phyloP scores from a whole-genome alignment of 1,140 invertebrate genomes.

The Metaphire vulgaris region DNA sequence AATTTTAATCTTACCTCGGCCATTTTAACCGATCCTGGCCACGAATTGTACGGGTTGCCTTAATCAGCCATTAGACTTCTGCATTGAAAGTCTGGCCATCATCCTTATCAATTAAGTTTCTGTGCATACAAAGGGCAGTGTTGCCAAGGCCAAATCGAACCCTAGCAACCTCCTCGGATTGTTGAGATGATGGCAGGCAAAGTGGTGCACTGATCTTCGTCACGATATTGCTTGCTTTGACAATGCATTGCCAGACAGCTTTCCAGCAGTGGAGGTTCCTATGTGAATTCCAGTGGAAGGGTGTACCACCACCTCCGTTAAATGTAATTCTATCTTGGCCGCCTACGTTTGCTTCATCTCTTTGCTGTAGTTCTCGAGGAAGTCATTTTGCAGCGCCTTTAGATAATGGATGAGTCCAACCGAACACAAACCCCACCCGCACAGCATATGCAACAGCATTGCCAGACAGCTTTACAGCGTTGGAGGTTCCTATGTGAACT shows the following conservation, averaged over 20 bases:
- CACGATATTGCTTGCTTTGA: background rate
- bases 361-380: slow-evolving; percentile 35
- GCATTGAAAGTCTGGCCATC: background rate
- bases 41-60: background rate
- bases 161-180: background rate
- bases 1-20: background rate
- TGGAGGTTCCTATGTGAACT: slow-evolving; percentile 32
- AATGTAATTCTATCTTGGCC: background rate
- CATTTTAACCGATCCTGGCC: background rate
- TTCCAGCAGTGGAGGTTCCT: slow-evolving; percentile 27
- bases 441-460: slow-evolving; percentile 33
- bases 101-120: background rate
- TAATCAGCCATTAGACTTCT: background rate
- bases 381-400: slow-evolving; percentile 37
- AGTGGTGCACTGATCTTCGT: background rate
- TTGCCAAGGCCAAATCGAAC: background rate
- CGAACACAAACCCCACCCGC: slow-evolving; percentile 37
- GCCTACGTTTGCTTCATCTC: slow-evolving; percentile 30
- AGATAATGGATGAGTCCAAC: slow-evolving; percentile 36
- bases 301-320: no score
- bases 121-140: background rate
- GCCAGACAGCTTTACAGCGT: slow-evolving; percentile 31
- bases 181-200: background rate
- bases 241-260: slow-evolving; percentile 31
- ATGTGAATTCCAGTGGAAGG: slow-evolving; percentile 32